Base-by-base conservation (phyloP, 2,888 invertebrate species). In the Therioaphis trifolii region DNA sequence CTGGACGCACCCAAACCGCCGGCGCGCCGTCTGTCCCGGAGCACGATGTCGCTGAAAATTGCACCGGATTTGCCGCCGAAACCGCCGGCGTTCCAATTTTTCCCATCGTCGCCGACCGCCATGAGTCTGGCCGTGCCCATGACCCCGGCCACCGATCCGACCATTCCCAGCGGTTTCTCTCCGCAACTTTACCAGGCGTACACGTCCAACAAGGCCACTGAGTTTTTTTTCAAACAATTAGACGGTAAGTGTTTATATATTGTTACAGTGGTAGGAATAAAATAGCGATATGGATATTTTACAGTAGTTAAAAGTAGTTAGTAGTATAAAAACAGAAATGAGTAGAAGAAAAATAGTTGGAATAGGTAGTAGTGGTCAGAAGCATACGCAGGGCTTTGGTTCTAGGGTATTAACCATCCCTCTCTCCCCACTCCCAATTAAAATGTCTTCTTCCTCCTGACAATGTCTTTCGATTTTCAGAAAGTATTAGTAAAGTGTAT, bases 141-240 rank as follows among this genome's bases (percentile, higher is more conserved):
- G 85, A 89, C 89, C 0, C 89, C 89, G 3, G 88, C 87, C 9
- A 85, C 88, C 21, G 89, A 88, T 0, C 88, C 88, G 1, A 87
- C 88, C 29, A 90, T 84, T 11, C 74, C 84, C 40, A 84, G 88
- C n/a, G 88, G 88, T 0, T 88, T 88, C 61, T 89, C 88, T 0
- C 88, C 88, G 29, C 90, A 85, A 71, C 72, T 86, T 52, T 85
- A 87, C 55, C 86, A 87, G 76, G 87, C 92, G 88, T 92, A 93
- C 86, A 82, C 82, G 46, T 90, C 92, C 0, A 92, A 91, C 85
- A 94, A 93, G 86, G 93, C 93, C 0, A 93, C 94, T 0, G 93
- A 93, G 86, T 95, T 94, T 87, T 92, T 95, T 91, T 93, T 94
- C 87, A 93, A 93, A 86, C 94, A 94, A 87, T 94, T 95, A 86